A percentile compares a stretch with the other conserved stretches of the same genome.
These are phyloP conservation scores for mouse (Mus musculus) DNA, from an alignment of 2,113 vertebrate species.

Conservation along the genomic window GRCm39 chr11:76451001-76451500, in stretches of 20 bases:
- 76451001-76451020: background rate
- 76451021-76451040: too few relatives aligned
- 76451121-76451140: background rate
- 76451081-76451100: background rate
- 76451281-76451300: background rate
- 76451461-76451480: background rate
- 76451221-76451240: background rate
- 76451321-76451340: conserved; percentile 24
- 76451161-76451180: background rate
- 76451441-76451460: conserved; percentile 17
- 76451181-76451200: background rate
- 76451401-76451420: conserved; percentile 2
- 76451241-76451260: background rate
- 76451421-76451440: background rate
- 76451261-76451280: background rate
- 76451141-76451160: background rate
- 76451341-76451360: background rate
- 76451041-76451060: too few relatives aligned
- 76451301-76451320: conserved; percentile 19
- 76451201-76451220: background rate
- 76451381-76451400: conserved; percentile 47
- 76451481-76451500: conserved; percentile 35
- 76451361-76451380: background rate
- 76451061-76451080: background rate
- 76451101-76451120: background rate